Base-by-base conservation (phyloP, 2,113 vertebrate species). In the Odontophorus gujanensis region DNA sequence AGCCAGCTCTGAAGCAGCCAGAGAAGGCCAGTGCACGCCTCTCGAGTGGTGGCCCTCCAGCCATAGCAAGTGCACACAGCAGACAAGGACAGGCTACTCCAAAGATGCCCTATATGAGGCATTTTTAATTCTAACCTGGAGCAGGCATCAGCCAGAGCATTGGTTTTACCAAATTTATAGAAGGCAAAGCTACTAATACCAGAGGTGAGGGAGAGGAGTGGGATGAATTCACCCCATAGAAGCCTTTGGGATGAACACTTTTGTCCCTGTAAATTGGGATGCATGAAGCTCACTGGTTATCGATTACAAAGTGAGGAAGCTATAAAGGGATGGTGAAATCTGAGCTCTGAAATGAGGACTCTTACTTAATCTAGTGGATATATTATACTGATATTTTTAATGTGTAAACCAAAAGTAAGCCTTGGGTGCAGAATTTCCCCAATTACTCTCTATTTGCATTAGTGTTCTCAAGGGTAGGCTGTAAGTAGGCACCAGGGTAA, bases 161-260 rank as follows among this genome's bases (percentile, higher is more conserved):
- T 18, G 22, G 11, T 79, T 90, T 51, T 18, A 18, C 30, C 0
- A 1, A 7, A 38, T 67, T 21, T 40, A 40, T 9, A 17, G 50
- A 48, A 19, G 51, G 32, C 15, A 42, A 43, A 58, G 43, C 12
- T 65, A 3, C 28, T 28, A 45, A 34, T 25, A 45, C 72, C 36
- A 32, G 58, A 38, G 18, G 18, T 57, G 30, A 13, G 20, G 7
- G 12, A 20, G 30, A 4, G 12, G 30, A 21, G 34, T 40, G 45
- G 20, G 36, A 61, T n/a, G 57, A 63, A 62, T 62, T 17, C 36
- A 66, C 20, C 53, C 58, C 75, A 3, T 11, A 12, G 62, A 38
- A 68, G 45, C 20, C 2, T 0, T 48, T 58, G 14, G 0, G 0
- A 5, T 40, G 14, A 68, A 58, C 13, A 20, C 19, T 57, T 67